A percentile compares a stretch with the other conserved stretches of the same genome.
Conservation (phyloP, 2,888 invertebrate species). For the Drosophila paranaensis region DNA sequence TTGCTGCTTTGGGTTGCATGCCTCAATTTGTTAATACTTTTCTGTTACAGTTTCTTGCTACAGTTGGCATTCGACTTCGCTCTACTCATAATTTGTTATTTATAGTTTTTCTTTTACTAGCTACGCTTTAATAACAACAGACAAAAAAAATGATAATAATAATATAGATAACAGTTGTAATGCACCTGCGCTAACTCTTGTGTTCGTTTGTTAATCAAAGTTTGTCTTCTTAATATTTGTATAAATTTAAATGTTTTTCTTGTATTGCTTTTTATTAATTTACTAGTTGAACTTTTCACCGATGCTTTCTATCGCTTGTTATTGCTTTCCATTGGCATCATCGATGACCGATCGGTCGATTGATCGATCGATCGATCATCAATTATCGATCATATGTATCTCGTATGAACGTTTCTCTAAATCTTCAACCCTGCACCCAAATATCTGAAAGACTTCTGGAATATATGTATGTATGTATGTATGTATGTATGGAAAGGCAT, state of each 20-base stretch:
- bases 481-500: not conserved
- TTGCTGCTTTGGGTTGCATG: conserved; percentile 16
- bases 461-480: not conserved
- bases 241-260: not conserved
- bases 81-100: conserved; percentile 21
- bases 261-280: conserved; percentile 53
- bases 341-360: not conserved
- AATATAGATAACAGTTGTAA: conserved; percentile 37
- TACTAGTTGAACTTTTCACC: conserved; percentile 54
- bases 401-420: not conserved
- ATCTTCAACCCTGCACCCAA: conserved; percentile 43
- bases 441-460: not conserved
- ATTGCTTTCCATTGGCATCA: conserved; percentile 59
- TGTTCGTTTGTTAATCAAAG: conserved; percentile 23
- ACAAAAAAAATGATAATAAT: conserved; percentile 44
- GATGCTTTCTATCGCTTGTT: conserved; percentile 40
- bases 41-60: conserved; percentile 24
- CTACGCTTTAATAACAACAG: conserved; percentile 64
- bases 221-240: not conserved
- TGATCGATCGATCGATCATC: not conserved
- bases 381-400: conserved; percentile 10
- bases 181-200: conserved; percentile 36
- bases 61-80: conserved; percentile 46
- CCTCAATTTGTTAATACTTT: conserved; percentile 47
- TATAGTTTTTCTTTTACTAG: conserved; percentile 55